Evolutionary conservation across 2,888 invertebrate species (phyloP).

Genomic region (Trachelus iudaicus): DNA sequence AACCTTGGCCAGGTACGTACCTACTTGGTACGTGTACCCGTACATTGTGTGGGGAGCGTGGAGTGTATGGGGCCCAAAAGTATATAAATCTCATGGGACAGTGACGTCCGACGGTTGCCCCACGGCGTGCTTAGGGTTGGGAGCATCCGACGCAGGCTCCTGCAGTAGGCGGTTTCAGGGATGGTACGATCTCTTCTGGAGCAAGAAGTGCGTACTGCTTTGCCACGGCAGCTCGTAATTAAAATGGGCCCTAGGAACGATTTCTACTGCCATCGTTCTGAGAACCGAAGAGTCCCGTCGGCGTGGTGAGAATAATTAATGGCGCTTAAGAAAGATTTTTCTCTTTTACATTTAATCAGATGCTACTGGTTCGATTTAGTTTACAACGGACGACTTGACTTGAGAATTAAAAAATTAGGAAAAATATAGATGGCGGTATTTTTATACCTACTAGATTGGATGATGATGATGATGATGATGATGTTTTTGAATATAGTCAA

Average conservation of each 20-base stretch:
- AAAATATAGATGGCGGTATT: neutral
- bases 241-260: constrained; percentile 30
- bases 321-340: neutral
- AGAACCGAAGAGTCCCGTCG: neutral
- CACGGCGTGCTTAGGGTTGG: neutral
- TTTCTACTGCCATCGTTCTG: neutral
- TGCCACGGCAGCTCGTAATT: constrained; percentile 38
- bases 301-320: neutral
- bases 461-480: neutral
- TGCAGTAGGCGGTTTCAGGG: neutral
- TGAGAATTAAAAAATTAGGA: neutral
- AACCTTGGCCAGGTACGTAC: neutral
- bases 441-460: neutral
- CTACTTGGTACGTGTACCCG: neutral
- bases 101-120: constrained; percentile 43
- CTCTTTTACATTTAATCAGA: neutral
- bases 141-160: constrained; percentile 4
- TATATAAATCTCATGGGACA: constrained; percentile 57
- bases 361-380: neutral
- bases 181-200: neutral
- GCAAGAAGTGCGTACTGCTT: constrained; percentile 24
- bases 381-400: neutral
- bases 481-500: neutral
- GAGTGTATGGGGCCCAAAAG: neutral
- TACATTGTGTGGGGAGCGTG: neutral